Evolutionary conservation across 2,797 vertebrate species (phyloP), one percentile per base, ranked within the genome.

Genomic region (Eulemur albifrons): DNA sequence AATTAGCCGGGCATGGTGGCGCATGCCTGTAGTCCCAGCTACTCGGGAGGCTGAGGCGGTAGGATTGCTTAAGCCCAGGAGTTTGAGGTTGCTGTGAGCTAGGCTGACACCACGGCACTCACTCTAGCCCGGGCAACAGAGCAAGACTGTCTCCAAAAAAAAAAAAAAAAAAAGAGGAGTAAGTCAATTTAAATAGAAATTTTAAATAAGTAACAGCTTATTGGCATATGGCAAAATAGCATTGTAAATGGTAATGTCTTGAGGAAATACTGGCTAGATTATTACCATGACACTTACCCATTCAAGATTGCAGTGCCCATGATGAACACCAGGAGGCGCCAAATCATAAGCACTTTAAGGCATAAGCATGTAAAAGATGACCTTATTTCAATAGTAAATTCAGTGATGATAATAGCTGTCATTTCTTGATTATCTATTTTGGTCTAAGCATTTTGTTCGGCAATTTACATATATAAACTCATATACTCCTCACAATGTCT

Each of bases 241-340:
- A 35, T 77, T 77, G 20, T 48, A 69, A 93, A 92, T 63, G 2
- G 21, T 32, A 85, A 61, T 20, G 59, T 17, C 32, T 69, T 61
- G 27, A 89, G 15, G 17, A 72, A 90, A 12, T 86, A 76, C 4
- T 40, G 15, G 63, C 15, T 38, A 76, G 80, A 1, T 72, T 32
- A 52, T 8, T 32, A 5, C 10, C 0, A 10, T n/a, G 38, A 72
- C 0, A 4, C 4, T 2, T 50, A 13, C 2, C 2, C 3, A 91
- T 59, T 82, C 5, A 48, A 75, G 96, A 38, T 27, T 83, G 97
- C 93, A 97, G 43, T 98, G 63, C 70, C 79, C 30, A 0, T 0
- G 80, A 97, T 95, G 67, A 97, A 98, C 98, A 98, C 98, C 92
- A 98, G 98, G 95, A 90, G 97, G 98, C 94, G 82, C 97, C 93